Evolutionary conservation across 92 coral and sea anemone species (phyloP), one percentile per base, ranked within the genome.

Genomic region (Actinernus sp.): DNA sequence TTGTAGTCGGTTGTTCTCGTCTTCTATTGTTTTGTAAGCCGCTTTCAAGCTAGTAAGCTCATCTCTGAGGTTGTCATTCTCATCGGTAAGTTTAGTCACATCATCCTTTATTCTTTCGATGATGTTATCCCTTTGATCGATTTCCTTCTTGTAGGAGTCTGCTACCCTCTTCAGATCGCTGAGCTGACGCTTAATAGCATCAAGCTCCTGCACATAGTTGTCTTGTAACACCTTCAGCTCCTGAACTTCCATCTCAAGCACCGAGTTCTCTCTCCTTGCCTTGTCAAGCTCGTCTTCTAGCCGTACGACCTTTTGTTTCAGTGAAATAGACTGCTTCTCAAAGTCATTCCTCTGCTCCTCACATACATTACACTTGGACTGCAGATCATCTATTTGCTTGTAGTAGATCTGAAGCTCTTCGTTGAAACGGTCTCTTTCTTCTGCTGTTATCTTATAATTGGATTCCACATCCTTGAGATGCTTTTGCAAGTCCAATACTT

Each of bases 381-480:
- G 97, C 28, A 94, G 86, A 49, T 94, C 88, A 31, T 93, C 85
- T 46, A 91, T 91, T 34, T 87, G 80, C 76, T 94, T 94, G 79
- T 83, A 80, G 56, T 70, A 86, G 7, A 73, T 74, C 58, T 91
- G 98, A 14, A 94, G 83, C 45, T 94, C 98, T 11, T 82, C 89
- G 38, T 88, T 85, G 29, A 87, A 72, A 20, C 88, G 73, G 46
- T 95, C 97, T 3, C 97, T 79, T 34, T 95, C 99, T 31, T 85
- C 84, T 13, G 91, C 67, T 19, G 92, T 73, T 48, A 87, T 67
- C 68, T 79, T 78, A 81, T 91, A 95, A 53, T 76, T 91, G 36
- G 95, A 55, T 58, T 95, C 95, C 29, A 97, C 95, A 26, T 85
- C 92, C 28, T 64, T 63, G 3, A 86, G 65, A 6, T 79, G 74